phyloP scores from a whole-genome alignment of 2,113 vertebrate species.

The Paradoxurus hermaphroditus region DNA sequence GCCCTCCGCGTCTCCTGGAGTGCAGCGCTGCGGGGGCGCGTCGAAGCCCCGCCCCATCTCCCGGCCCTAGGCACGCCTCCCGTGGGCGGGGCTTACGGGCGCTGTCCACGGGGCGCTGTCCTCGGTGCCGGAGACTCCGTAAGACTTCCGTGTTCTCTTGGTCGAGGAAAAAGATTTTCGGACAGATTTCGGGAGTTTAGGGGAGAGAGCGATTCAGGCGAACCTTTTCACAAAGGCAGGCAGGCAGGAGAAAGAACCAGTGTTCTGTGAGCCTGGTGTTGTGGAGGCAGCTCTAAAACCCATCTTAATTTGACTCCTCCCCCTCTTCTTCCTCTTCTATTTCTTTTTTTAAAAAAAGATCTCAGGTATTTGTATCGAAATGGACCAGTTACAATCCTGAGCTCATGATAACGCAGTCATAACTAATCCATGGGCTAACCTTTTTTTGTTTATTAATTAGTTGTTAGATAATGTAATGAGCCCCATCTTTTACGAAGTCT shows the following conservation, averaged over 20 bases:
- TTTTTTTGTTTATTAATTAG: background rate
- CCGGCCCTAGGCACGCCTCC: background rate
- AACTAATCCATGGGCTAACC: background rate
- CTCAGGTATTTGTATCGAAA: background rate
- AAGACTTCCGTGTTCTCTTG: background rate
- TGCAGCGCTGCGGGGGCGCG: background rate
- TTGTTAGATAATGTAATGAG: background rate
- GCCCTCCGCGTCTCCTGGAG: background rate
- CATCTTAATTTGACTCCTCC: background rate
- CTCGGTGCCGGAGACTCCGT: background rate
- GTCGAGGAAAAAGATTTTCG: background rate
- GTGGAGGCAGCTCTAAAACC: background rate
- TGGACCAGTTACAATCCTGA: background rate
- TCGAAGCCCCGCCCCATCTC: background rate
- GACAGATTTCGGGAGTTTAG: background rate
- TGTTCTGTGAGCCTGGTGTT: no score
- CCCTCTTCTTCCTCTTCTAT: accelerated
- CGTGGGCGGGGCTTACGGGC: background rate
- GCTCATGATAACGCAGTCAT: background rate
- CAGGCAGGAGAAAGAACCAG: background rate
- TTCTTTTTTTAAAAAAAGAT: background rate
- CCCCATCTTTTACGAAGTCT: background rate
- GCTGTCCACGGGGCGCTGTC: background rate
- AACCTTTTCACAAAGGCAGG: background rate
- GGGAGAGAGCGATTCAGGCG: background rate